Conservation (phyloP, 2,888 invertebrate species). For the Pomacea canaliculata region DNA sequence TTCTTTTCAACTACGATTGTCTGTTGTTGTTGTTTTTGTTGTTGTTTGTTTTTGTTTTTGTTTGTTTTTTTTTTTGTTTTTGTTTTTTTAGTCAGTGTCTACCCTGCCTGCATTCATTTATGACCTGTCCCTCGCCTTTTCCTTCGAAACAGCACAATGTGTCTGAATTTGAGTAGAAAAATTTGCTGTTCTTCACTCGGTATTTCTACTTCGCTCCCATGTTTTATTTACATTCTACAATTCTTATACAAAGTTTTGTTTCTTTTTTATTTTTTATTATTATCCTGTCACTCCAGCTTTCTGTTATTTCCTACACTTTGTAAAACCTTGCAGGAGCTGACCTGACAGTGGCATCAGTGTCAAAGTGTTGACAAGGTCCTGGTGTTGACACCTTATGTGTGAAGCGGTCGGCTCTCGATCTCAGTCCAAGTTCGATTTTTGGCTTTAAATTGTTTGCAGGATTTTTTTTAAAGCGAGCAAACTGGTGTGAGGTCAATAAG, state of each 20-base stretch:
- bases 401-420: no score
- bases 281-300: neutral
- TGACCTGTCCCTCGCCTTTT: neutral
- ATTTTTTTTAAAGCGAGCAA: no score
- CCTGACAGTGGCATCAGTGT: no score
- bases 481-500: no score
- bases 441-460: no score
- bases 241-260: neutral
- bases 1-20: no score
- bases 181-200: neutral
- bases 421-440: no score
- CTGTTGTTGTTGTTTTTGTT: neutral
- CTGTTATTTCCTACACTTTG: neutral
- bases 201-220: neutral
- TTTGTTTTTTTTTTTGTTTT: no score
- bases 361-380: no score
- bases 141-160: neutral
- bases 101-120: neutral
- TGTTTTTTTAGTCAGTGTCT: neutral
- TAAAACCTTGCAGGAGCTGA: no score
- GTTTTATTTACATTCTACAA: neutral
- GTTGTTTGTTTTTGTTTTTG: neutral
- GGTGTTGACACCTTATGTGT: no score
- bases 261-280: neutral
- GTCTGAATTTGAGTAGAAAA: no score